A percentile compares a stretch with the other conserved stretches of the same genome.
Conservation (phyloP, 2,797 vertebrate genomes). For the Phoeniculus purpureus region DNA sequence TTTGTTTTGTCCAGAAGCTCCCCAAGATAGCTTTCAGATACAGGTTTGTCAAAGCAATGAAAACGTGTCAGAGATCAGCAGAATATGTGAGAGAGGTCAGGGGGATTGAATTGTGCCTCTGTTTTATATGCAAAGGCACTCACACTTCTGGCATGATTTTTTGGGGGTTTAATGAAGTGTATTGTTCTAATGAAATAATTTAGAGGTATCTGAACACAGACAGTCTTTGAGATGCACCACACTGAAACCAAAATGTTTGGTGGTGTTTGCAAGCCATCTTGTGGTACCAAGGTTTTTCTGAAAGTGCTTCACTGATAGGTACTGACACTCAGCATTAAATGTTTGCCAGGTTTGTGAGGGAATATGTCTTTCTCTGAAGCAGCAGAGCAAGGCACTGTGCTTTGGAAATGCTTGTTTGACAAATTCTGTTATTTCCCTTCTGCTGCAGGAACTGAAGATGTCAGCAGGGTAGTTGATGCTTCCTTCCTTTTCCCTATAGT, state of each 20-base stretch:
- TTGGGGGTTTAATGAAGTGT: not conserved
- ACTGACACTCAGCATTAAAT: not conserved
- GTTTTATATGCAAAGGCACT: no score
- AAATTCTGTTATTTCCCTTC: not conserved
- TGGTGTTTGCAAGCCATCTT: not conserved
- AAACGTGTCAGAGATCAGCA: not conserved
- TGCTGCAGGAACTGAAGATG: not conserved
- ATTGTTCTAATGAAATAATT: not conserved
- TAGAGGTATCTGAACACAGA: not conserved
- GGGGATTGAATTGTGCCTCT: not conserved
- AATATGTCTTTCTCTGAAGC: not conserved
- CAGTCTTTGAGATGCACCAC: not conserved
- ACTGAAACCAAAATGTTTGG: not conserved
- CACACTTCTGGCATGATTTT: rapidly evolving
- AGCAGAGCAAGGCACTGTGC: not conserved
- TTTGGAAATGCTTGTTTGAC: not conserved
- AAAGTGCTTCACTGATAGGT: not conserved
- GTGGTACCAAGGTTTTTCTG: not conserved
- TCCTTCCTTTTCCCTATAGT: not conserved
- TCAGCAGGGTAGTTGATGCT: not conserved
- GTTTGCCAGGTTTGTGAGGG: not conserved
- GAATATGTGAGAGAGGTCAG: not conserved
- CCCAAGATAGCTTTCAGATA: not conserved
- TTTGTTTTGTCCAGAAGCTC: not conserved
- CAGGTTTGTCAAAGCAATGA: not conserved